Evolutionary conservation across 37 sponge, comb jelly and placozoan species (phyloP).

Genomic region (Eunapius fragilis): DNA sequence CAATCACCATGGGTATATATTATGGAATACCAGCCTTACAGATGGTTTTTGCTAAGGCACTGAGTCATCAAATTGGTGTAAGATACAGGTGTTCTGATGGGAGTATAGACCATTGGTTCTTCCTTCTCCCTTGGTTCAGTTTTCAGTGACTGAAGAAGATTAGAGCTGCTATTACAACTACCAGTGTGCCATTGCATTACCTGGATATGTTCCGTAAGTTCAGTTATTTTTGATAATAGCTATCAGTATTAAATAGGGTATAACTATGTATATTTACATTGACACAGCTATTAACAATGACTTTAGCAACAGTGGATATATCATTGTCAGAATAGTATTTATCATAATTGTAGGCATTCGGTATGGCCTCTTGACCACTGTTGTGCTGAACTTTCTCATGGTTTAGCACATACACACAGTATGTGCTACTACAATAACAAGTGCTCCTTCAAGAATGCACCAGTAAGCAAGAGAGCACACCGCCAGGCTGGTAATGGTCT

Average conservation of each 20-base stretch:
- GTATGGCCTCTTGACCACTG: neutral
- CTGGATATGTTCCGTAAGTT: neutral
- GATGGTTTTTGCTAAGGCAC: neutral
- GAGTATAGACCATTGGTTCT: no score
- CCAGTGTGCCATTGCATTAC: neutral
- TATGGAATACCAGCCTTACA: neutral
- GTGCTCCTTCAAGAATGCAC: neutral
- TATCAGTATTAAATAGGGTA: neutral
- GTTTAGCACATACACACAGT: neutral
- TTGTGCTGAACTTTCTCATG: neutral
- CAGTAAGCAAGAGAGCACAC: neutral
- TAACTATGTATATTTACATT: neutral
- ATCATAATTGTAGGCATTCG: conserved; percentile 13
- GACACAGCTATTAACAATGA: conserved; percentile 37
- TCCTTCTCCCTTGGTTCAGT: neutral
- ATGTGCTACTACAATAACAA: neutral
- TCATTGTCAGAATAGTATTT: conserved; percentile 55
- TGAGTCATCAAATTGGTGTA: neutral
- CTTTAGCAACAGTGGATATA: conserved; percentile 68
- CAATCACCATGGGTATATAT: neutral
- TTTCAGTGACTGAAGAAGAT: neutral
- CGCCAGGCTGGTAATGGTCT: conserved; percentile 63
- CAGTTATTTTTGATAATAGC: neutral
- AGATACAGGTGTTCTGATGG: no score
- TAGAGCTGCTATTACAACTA: neutral